A percentile compares a stretch with the other conserved stretches of the same genome.
Evolutionary conservation across 2,888 invertebrate species (phyloP).

Genomic region (Loripinus fragilis): DNA sequence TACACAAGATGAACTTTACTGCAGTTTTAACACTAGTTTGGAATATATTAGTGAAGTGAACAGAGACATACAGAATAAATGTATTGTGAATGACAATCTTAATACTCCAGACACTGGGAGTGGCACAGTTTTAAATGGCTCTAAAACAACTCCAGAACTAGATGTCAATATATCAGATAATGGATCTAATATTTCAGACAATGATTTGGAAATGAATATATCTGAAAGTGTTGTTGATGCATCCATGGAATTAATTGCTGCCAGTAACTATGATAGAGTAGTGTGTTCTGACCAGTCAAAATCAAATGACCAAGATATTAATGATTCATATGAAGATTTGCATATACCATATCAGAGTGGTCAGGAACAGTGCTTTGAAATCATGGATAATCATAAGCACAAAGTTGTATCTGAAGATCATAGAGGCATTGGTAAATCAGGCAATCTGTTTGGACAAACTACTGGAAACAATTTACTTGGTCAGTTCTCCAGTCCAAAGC

Average conservation of each 20-base stretch:
- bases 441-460: not conserved
- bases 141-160: not conserved
- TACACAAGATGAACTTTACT: constrained; percentile 16
- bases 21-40: constrained; percentile 12
- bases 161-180: not conserved
- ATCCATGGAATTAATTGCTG: constrained; percentile 65
- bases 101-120: not conserved
- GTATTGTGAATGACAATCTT: not conserved
- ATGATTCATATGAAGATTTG: constrained; percentile 61
- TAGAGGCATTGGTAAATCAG: not conserved
- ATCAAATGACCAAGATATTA: constrained; percentile 23
- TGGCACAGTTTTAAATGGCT: not conserved
- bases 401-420: not conserved
- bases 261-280: constrained; percentile 73
- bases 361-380: constrained; percentile 64
- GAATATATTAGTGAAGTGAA: not conserved
- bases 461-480: constrained; percentile 33
- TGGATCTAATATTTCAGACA: constrained; percentile 22
- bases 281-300: constrained; percentile 57
- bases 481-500: constrained; percentile 45
- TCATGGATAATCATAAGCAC: constrained; percentile 29
- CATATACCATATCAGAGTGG: constrained; percentile 68
- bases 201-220: constrained; percentile 56
- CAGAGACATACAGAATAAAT: not conserved
- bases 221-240: constrained; percentile 37